Base-by-base conservation (phyloP, 2,113 vertebrate genomes). In the Oxyura jamaicensis region DNA sequence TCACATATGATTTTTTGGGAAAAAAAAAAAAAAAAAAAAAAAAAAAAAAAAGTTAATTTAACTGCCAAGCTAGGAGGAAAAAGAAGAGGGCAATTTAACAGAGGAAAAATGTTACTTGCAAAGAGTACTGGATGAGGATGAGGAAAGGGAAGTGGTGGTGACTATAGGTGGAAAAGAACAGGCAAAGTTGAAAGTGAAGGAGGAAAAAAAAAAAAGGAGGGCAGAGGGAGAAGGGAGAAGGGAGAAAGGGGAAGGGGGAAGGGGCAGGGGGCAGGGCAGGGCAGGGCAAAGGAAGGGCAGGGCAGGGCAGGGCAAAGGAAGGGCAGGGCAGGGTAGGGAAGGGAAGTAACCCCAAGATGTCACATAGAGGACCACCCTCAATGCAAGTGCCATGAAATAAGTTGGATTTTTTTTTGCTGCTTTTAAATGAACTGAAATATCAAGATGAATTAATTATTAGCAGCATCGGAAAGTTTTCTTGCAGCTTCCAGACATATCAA, bases 281-380 rank as follows among this genome's bases (percentile, higher is more conserved):
- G 11, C 6, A 44, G 44, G 44, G 17, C 16, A 44, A 17, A 16
- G 15, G 44, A 17, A 17, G 44, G 44, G 44, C 12, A 42, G 41
- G 12, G 41, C 4, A 44, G 44, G 17, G 44, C 16, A n/a, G n/a
- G n/a, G n/a, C n/a, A n/a, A n/a, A n/a, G n/a, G n/a, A n/a, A 44
- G 44, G 17, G 44, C 7, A 19, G 17, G 44, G 44, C 17, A 44
- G 44, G 17, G 44, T 7, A 46, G 44, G 44, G 44, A 8, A 18
- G 44, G 17, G 41, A 5, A 13, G 44, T 28, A 78, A 56, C 4
- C 4, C 12, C 21, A 42, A 0, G 0, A 6, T 36, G 7, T 35
- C 13, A 23, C 33, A 35, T 50, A 39, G 10, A 86, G 35, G 35
- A 36, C 26, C 72, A 42, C 2, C 6, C 4, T 62, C 19, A 60